Evolutionary conservation across 2,113 vertebrate species (phyloP).

Genomic region (Rhinolophus ferrumequinum): DNA sequence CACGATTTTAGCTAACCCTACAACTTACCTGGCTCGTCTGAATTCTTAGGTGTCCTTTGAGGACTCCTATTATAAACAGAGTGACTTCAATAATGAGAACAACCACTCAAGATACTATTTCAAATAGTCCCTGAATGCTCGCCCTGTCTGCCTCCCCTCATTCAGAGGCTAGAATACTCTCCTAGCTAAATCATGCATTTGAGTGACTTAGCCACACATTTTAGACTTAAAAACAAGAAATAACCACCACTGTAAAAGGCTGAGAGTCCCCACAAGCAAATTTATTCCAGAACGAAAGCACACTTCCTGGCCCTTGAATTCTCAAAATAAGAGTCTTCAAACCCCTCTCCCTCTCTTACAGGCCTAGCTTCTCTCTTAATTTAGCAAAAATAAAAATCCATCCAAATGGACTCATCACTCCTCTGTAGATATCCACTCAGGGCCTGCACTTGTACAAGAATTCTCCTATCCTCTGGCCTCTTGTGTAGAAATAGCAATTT

Average conservation of each 20-base stretch:
- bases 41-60: background rate
- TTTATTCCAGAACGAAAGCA: background rate
- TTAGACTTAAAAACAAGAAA: constrained; percentile 1
- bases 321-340: background rate
- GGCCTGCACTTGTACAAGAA: background rate
- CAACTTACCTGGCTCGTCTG: background rate
- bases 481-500: background rate
- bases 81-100: background rate
- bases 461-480: background rate
- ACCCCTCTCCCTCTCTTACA: background rate
- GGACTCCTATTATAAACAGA: background rate
- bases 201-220: background rate
- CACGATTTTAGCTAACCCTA: background rate
- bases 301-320: background rate
- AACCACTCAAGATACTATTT: background rate
- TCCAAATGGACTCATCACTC: background rate
- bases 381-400: background rate
- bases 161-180: background rate
- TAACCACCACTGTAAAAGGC: background rate
- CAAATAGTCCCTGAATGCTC: background rate
- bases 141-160: background rate
- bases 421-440: background rate
- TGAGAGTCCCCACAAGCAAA: background rate
- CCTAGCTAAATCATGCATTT: background rate
- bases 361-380: background rate